A percentile compares a stretch with the other conserved stretches of the same genome.
These are phyloP conservation scores for Drosophila tanythrix DNA, from an alignment of 2,888 invertebrate species.

Conservation along the genomic window DNA sequence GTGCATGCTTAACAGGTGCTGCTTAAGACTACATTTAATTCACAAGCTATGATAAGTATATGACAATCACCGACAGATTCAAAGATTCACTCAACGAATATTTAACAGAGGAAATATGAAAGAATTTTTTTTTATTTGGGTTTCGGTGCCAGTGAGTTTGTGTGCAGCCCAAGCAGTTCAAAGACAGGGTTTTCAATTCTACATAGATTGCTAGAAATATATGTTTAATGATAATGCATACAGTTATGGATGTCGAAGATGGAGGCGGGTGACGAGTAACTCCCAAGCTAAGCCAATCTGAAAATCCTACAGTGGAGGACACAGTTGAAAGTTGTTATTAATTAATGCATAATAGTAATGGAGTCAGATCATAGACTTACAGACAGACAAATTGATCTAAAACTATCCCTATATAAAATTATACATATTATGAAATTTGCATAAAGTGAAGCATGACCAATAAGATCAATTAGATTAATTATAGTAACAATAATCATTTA, in stretches of 20 bases:
- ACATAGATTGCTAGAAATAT: background rate
- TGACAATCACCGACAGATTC: constrained; percentile 37
- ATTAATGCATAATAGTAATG: background rate
- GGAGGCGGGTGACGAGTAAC: background rate
- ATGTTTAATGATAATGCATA: background rate
- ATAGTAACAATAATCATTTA: background rate
- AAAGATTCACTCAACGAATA: constrained; percentile 22
- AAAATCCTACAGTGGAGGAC: background rate
- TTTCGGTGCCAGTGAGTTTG: constrained; percentile 7
- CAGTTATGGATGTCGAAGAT: background rate
- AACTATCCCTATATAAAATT: background rate
- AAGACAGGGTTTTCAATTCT: constrained; percentile 2
- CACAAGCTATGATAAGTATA: constrained; percentile 44
- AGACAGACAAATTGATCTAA: background rate
- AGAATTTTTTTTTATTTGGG: background rate
- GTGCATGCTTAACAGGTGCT: constrained; percentile 34
- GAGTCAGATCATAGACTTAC: background rate
- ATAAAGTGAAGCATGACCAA: background rate
- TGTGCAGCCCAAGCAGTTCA: constrained; percentile 41
- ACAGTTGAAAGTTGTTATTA: background rate
- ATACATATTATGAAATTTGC: background rate
- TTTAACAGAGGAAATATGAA: background rate
- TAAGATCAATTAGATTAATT: background rate
- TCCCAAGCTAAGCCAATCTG: background rate
- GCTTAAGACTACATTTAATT: constrained; percentile 60